A percentile compares a stretch with the other conserved stretches of the same genome.
phyloP scores from a whole-genome alignment of 2,797 vertebrate species.

The Sebastes miniatus region DNA sequence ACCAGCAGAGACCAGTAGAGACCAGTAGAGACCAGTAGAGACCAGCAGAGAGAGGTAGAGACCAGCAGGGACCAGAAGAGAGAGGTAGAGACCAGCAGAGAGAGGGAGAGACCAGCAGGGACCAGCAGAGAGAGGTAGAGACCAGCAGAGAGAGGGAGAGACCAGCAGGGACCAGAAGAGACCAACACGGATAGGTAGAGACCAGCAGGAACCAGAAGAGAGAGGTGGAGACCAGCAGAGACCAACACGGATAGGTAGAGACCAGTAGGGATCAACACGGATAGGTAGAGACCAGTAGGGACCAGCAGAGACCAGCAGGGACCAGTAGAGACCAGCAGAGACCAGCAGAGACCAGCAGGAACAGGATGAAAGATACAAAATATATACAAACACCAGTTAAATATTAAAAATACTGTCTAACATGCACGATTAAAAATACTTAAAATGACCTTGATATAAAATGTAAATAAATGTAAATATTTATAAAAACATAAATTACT shows the following conservation, averaged over 20 bases:
- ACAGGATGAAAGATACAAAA: neutral
- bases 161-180: neutral
- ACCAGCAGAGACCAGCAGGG: no score
- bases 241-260: neutral
- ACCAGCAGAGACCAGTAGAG: neutral
- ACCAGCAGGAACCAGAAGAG: neutral
- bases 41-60: neutral
- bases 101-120: neutral
- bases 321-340: neutral
- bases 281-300: no score
- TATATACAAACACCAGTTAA: neutral
- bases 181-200: neutral
- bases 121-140: neutral
- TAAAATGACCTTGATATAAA: no score
- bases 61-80: neutral
- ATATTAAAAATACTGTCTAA: neutral
- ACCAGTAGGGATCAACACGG: no score
- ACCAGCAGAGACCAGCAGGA: neutral
- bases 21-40: neutral
- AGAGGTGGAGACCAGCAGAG: neutral
- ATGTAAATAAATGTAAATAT: neutral
- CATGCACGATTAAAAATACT: neutral
- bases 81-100: no score
- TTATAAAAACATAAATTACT: neutral
- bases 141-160: no score